Base-by-base conservation (phyloP, 2,797 vertebrate genomes). In the Tamandua tetradactyla region DNA sequence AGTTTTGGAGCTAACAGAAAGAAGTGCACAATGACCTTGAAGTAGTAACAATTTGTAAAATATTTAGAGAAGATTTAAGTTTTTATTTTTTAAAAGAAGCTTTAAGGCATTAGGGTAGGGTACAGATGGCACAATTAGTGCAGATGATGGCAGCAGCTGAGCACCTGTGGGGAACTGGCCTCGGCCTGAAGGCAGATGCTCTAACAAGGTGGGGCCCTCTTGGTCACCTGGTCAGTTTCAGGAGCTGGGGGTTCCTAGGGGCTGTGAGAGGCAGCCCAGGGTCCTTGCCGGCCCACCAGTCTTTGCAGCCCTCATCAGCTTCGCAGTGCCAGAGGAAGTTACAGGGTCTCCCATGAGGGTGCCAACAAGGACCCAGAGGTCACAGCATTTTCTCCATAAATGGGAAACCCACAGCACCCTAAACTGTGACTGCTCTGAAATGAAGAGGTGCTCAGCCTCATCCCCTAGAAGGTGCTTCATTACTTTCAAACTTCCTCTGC, bases 151-250 rank as follows among this genome's bases (percentile, higher is more conserved):
- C 1, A 42, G 78, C 69, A 95, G 91, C 42, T 86, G 95, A 96
- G 72, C 52, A 80, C 69, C n/a, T n/a, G n/a, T n/a, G n/a, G n/a
- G n/a, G n/a, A n/a, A n/a, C n/a, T n/a, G n/a, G n/a, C n/a, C n/a
- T n/a, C n/a, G n/a, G n/a, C n/a, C n/a, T n/a, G n/a, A n/a, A n/a
- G n/a, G 81, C 37, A 61, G 95, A 72, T 88, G 96, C 80, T 97
- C 97, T 95, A 97, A 94, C 57, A 96, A 49, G 92, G 94, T 84
- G 96, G 80, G 8, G 91, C 93, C n/a, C 92, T 95, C 85, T 90
- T 97, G 96, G 68, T 97, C 95, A 69, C 25, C n/a, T 82, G 85
- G 40, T 85, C 87, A 93, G 90, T n/a, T n/a, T n/a, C n/a, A n/a
- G n/a, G n/a, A n/a, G n/a, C n/a, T n/a, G n/a, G n/a, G n/a, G n/a